Percentiles rank a stretch among this genome's conserved stretches.
Conservation (phyloP, 2,888 invertebrate species). For the Rhogogaster chlorosoma region DNA sequence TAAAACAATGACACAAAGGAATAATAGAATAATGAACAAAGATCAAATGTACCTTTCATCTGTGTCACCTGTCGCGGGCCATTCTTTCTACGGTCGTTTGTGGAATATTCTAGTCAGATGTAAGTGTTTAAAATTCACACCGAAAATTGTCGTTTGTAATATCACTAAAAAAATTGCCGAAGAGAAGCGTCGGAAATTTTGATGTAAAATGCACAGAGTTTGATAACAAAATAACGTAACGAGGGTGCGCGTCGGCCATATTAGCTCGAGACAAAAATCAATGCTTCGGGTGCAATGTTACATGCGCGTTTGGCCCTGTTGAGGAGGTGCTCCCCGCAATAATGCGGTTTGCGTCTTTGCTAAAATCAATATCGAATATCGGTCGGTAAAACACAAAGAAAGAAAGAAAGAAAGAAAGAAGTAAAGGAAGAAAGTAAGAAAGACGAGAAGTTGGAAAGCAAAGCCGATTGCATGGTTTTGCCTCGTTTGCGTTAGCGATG, state of each 20-base stretch:
- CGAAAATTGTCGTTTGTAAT: background rate
- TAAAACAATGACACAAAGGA: background rate
- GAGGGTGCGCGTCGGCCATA: conserved; percentile 70
- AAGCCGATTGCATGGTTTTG: background rate
- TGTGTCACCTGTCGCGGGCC: conserved; percentile 73
- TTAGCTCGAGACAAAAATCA: conserved; percentile 68
- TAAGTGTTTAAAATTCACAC: background rate
- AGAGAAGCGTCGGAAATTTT: background rate
- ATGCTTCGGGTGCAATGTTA: conserved; percentile 65
- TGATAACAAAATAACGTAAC: conserved; percentile 72
- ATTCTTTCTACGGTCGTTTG: conserved; percentile 61
- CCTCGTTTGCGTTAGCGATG: background rate
- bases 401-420: background rate
- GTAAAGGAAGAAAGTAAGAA: background rate
- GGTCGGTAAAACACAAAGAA: conserved; percentile 44
- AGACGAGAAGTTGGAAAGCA: background rate
- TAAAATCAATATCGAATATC: conserved; percentile 56
- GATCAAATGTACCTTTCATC: conserved; percentile 61
- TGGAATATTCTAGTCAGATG: background rate
- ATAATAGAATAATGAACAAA: background rate
- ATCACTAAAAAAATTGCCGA: background rate
- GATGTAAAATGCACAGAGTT: conserved; percentile 31
- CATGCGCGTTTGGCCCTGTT: conserved; percentile 68
- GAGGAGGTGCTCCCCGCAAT: conserved; percentile 44
- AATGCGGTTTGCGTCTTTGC: conserved; percentile 55